Conservation (phyloP, 2,797 vertebrate genomes). For the Amblyraja radiata region DNA sequence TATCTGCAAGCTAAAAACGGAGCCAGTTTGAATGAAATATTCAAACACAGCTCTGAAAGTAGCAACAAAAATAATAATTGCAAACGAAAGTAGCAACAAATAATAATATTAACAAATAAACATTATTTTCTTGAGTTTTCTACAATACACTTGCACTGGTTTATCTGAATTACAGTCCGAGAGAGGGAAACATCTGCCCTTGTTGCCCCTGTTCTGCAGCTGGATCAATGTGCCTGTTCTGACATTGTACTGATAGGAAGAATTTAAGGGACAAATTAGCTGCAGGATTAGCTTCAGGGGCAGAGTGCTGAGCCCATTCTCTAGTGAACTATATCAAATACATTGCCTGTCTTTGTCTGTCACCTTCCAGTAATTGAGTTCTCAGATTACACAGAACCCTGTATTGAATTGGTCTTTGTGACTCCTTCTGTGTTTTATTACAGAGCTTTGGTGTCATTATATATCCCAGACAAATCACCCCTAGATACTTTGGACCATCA, state of each 20-base stretch:
- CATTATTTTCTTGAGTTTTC: too few relatives aligned
- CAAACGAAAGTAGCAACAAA: background rate
- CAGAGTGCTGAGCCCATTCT: background rate
- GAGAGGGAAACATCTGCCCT: too few relatives aligned
- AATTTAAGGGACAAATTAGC: background rate
- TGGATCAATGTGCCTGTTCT: background rate
- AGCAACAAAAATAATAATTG: background rate
- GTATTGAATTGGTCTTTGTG: background rate
- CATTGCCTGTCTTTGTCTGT: background rate
- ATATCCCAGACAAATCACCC: background rate
- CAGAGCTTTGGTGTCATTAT: background rate
- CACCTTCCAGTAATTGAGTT: background rate
- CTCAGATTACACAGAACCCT: background rate
- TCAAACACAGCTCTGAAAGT: background rate
- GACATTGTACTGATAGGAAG: background rate
- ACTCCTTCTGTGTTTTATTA: background rate
- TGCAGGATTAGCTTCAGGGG: background rate
- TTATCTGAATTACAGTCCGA: too few relatives aligned
- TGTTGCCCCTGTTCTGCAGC: background rate
- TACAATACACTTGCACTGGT: background rate
- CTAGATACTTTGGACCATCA: background rate
- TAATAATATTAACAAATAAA: too few relatives aligned
- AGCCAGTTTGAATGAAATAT: background rate
- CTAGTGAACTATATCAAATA: background rate
- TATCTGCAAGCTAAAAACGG: background rate